These are phyloP conservation scores for Botrylloides violaceus DNA, from an alignment of 23 tunicate genomes.

Conservation along the genomic window DNA sequence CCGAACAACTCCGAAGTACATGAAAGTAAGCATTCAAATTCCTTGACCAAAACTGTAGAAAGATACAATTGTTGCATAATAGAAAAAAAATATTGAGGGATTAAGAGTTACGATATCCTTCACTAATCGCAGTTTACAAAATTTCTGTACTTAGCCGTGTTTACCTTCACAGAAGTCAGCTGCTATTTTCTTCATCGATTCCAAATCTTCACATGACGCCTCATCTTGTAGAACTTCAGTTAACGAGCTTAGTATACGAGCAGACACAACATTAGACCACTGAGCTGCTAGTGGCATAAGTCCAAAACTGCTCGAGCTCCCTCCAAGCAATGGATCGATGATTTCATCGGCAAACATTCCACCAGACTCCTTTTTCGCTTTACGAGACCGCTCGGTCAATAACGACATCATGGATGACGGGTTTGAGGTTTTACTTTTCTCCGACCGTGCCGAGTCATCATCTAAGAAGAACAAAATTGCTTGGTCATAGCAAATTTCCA, in stretches of 20 bases:
- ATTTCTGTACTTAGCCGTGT: too few relatives aligned
- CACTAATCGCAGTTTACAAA: too few relatives aligned
- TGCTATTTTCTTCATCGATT: background rate
- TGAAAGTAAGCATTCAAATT: background rate
- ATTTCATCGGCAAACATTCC: background rate
- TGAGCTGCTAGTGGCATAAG: background rate
- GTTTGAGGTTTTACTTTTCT: background rate
- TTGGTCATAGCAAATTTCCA: background rate
- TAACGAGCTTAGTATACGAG: background rate
- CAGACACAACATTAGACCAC: conserved; percentile 12
- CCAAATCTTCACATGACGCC: background rate
- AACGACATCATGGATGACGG: background rate
- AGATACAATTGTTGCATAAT: background rate
- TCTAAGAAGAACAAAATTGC: background rate
- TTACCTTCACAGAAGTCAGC: background rate
- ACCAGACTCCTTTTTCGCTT: background rate
- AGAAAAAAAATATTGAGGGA: background rate
- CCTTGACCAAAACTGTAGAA: conserved; percentile 11
- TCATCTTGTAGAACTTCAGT: background rate
- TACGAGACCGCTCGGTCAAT: background rate
- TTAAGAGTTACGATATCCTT: too few relatives aligned
- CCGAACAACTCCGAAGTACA: conserved; percentile 21
- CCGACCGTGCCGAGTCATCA: conserved; percentile 10
- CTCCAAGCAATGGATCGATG: background rate
- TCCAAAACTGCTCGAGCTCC: background rate